phyloP scores from a whole-genome alignment of 1,140 invertebrate genomes.

The Drosophila lini region DNA sequence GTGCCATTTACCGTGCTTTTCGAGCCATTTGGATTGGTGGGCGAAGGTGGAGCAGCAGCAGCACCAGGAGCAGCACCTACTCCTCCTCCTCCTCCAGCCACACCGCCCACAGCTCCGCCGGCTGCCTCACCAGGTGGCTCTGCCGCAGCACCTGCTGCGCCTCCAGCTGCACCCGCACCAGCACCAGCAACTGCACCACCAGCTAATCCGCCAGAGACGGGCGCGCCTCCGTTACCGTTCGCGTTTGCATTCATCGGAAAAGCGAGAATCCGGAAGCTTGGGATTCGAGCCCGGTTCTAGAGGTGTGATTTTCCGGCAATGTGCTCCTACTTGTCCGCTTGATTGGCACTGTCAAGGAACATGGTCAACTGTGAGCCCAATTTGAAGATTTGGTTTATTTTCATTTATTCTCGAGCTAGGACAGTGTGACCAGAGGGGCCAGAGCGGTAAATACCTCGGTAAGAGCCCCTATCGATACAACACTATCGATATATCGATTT shows the following conservation, averaged over 20 bases:
- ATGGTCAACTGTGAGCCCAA: conserved; percentile 13
- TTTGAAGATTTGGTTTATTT: conserved; percentile 18
- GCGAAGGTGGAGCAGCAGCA: conserved; percentile 8
- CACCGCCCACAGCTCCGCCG: conserved; percentile 21
- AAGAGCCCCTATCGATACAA: no score
- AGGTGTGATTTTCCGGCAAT: conserved; percentile 1
- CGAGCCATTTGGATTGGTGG: conserved; percentile 22
- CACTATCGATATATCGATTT: neutral
- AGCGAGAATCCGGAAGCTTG: neutral
- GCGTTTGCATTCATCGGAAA: conserved; percentile 57
- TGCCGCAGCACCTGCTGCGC: conserved; percentile 13
- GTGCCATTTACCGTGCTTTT: conserved; percentile 15
- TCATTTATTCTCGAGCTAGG: conserved; percentile 6
- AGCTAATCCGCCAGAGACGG: conserved; percentile 21
- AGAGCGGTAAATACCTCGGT: neutral
- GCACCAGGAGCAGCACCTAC: conserved; percentile 2
- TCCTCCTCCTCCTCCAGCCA: conserved; percentile 19
- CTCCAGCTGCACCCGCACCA: conserved; percentile 14
- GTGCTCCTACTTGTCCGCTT: conserved; percentile 6
- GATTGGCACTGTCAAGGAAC: neutral
- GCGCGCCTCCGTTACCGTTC: conserved; percentile 54
- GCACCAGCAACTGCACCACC: conserved; percentile 30
- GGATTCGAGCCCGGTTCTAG: neutral
- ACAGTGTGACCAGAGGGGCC: neutral
- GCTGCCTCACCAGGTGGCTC: conserved; percentile 12